phyloP scores from a whole-genome alignment of 2,797 vertebrate species.

The Ambastaia sidthimunki region DNA sequence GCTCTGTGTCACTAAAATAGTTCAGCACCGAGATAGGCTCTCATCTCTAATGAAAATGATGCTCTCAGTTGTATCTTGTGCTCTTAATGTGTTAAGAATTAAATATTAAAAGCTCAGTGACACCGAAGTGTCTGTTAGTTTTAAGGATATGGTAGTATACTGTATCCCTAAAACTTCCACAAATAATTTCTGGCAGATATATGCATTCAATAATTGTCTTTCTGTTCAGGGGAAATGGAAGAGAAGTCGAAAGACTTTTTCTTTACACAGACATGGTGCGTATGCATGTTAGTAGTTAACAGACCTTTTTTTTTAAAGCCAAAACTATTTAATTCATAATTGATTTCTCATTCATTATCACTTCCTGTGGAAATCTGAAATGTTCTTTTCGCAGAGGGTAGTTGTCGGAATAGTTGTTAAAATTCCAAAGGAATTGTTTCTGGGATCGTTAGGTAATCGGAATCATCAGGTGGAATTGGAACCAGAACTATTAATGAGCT shows the following conservation, averaged over 20 bases:
- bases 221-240: background rate
- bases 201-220: background rate
- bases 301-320: too few relatives aligned
- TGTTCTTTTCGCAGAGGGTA: background rate
- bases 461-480: background rate
- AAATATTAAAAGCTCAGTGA: background rate
- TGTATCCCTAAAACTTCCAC: background rate
- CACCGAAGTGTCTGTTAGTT: background rate
- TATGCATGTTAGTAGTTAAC: too few relatives aligned
- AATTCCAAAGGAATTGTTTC: background rate
- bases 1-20: background rate
- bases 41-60: slow-evolving; percentile 9
- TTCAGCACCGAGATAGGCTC: background rate
- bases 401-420: background rate
- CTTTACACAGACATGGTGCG: background rate
- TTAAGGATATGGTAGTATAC: background rate
- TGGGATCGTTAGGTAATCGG: background rate
- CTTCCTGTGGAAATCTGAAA: background rate
- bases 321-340: background rate
- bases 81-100: background rate
- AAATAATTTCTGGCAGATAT: background rate
- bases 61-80: background rate
- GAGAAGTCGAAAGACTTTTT: background rate
- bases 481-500: background rate
- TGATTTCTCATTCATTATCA: background rate